A percentile compares a stretch with the other conserved stretches of the same genome.
Evolutionary conservation across 2,797 vertebrate genomes (phyloP).

Genomic region (Peromyscus eremicus): DNA sequence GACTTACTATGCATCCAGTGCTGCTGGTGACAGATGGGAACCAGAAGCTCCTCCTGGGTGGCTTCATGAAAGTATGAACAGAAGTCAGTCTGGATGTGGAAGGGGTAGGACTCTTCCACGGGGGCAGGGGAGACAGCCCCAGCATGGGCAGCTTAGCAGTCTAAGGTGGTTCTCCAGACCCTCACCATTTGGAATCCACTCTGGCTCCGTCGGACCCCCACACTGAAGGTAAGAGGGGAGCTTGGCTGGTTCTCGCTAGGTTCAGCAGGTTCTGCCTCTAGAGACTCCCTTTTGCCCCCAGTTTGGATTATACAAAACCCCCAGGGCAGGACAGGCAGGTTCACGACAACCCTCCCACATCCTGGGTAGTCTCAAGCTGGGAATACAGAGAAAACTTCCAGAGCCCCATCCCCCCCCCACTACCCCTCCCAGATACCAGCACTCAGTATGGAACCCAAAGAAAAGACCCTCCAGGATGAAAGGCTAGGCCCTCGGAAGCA

Average conservation of each 20-base stretch:
- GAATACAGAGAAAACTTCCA: neutral
- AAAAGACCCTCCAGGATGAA: neutral
- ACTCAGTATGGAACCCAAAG: neutral
- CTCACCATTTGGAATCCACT: neutral
- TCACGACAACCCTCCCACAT: neutral
- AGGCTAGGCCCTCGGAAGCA: neutral
- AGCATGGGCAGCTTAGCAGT: neutral
- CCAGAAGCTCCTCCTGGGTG: slow-evolving; percentile 76
- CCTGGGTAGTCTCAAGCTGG: neutral
- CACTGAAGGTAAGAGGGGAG: neutral
- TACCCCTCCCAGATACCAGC: neutral
- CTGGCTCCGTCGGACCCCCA: neutral
- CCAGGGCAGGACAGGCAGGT: neutral
- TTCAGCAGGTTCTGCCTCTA: neutral
- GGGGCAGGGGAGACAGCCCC: neutral
- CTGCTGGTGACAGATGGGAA: slow-evolving; percentile 64
- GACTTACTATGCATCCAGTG: neutral
- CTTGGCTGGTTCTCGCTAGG: neutral
- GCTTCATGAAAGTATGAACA: slow-evolving; percentile 69
- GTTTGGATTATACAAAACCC: neutral
- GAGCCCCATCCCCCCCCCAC: neutral
- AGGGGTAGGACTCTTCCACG: neutral
- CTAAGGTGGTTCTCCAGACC: neutral
- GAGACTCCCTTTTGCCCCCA: neutral
- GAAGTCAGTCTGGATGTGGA: neutral